These are phyloP conservation scores for Empis stercorea DNA, from an alignment of 2,888 invertebrate species.

Conservation along the genomic window DNA sequence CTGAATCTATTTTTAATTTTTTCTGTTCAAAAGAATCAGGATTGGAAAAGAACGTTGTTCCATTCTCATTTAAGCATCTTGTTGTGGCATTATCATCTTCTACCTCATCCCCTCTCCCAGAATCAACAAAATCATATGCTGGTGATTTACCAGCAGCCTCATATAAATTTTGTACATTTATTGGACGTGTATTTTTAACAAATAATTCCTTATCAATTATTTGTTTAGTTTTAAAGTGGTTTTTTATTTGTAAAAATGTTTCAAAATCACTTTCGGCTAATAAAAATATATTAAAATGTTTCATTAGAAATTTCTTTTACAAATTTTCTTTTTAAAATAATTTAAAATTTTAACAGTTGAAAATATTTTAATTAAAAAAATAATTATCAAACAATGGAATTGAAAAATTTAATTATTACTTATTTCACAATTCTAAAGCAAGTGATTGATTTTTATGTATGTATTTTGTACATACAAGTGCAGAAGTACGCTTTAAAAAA, in stretches of 20 bases:
- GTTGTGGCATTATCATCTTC: neutral
- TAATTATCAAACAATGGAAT: too few species aligned
- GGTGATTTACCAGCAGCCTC: constrained; percentile 57
- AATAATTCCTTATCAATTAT: constrained; percentile 62
- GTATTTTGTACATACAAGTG: too few species aligned
- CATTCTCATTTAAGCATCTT: neutral
- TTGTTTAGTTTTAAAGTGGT: constrained; percentile 61
- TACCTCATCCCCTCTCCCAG: neutral
- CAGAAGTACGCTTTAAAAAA: too few species aligned
- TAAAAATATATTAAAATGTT: too few species aligned
- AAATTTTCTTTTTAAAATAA: too few species aligned
- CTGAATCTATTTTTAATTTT: constrained; percentile 58
- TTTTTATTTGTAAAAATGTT: constrained; percentile 66
- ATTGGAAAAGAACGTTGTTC: neutral
- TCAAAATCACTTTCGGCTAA: constrained; percentile 86
- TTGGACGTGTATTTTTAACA: constrained; percentile 58
- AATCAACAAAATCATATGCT: constrained; percentile 20
- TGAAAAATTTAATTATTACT: too few species aligned
- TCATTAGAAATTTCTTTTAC: too few species aligned
- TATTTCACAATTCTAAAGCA: too few species aligned
- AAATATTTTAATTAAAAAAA: too few species aligned
- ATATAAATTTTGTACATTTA: constrained; percentile 63
- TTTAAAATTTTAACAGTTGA: too few species aligned
- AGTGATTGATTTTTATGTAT: too few species aligned
- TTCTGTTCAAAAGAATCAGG: constrained; percentile 33